A percentile compares a stretch with the other conserved stretches of the same genome.
Conservation (phyloP, 1,140 invertebrate species). For the Nixonia krombeini region DNA sequence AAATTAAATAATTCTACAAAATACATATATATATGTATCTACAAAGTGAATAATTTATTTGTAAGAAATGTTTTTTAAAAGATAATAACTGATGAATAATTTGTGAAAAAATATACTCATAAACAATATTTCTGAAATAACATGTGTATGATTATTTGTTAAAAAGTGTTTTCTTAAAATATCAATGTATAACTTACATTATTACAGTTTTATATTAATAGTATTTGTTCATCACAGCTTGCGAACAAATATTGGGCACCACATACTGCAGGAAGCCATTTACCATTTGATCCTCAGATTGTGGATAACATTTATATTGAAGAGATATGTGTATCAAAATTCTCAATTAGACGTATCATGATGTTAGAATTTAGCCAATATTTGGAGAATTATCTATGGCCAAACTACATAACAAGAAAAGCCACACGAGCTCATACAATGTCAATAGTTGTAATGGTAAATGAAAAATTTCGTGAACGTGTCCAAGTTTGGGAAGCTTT, state of each 20-base stretch:
- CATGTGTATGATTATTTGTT: no score
- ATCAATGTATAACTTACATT: no score
- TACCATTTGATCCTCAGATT: slow-evolving; percentile 80
- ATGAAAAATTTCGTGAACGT: slow-evolving; percentile 98
- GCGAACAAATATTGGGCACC: slow-evolving; percentile 92
- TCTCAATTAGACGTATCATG: slow-evolving; percentile 90
- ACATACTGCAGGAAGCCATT: slow-evolving; percentile 78
- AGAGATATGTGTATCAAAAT: slow-evolving; percentile 85
- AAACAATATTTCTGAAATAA: no score
- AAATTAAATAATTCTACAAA: no score
- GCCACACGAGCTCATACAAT: slow-evolving; percentile 88
- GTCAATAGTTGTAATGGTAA: slow-evolving; percentile 97
- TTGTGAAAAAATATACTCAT: no score
- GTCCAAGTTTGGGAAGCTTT: slow-evolving; percentile 97
- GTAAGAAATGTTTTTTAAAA: no score
- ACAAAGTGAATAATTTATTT: no score
- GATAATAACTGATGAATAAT: no score
- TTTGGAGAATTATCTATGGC: slow-evolving; percentile 97
- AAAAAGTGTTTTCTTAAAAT: no score
- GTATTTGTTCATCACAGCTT: slow-evolving; percentile 75
- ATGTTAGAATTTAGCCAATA: slow-evolving; percentile 98
- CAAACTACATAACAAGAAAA: slow-evolving; percentile 84
- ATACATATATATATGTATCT: no score
- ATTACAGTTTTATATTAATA: no score
- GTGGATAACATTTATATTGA: slow-evolving; percentile 86